Percentiles rank a stretch among this genome's conserved stretches.
Conservation (phyloP, 2,113 vertebrate genomes). For the Chaenogobius annularis region DNA sequence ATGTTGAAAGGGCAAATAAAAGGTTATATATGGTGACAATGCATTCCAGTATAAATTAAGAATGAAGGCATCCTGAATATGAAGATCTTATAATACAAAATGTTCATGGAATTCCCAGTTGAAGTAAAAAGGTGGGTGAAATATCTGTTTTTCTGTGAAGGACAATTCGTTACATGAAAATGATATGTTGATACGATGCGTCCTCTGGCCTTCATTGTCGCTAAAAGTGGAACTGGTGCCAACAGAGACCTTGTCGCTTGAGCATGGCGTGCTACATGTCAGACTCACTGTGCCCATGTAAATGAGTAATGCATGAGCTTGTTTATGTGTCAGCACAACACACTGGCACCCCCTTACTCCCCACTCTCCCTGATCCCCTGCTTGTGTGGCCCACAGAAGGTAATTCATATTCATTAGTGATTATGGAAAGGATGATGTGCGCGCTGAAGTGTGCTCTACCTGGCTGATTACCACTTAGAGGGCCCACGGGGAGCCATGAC, state of each 20-base stretch:
- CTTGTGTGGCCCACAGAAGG: conserved; percentile 68
- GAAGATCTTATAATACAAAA: too few relatives aligned
- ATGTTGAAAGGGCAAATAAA: background rate
- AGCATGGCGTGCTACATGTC: conserved; percentile 23
- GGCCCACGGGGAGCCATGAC: conserved; percentile 44
- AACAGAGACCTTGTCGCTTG: conserved; percentile 48
- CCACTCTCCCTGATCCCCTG: conserved; percentile 28
- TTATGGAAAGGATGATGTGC: conserved; percentile 68
- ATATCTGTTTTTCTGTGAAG: background rate
- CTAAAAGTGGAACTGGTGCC: conserved; percentile 17
- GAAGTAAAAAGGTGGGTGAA: background rate
- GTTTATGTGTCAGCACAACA: conserved; percentile 67
- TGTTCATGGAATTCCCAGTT: background rate
- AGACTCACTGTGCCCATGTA: conserved; percentile 40
- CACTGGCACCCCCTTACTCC: conserved; percentile 23
- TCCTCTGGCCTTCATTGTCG: background rate
- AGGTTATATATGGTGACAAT: too few relatives aligned
- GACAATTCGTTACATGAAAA: background rate
- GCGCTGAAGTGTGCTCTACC: conserved; percentile 76
- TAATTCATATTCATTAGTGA: conserved; percentile 80
- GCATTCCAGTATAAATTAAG: background rate
- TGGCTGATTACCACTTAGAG: conserved; percentile 77
- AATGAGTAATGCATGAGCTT: conserved; percentile 68
- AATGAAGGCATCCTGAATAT: background rate
- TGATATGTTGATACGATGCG: background rate